Conservation (phyloP, 2,888 invertebrate species). For the Hylaea fasciaria region DNA sequence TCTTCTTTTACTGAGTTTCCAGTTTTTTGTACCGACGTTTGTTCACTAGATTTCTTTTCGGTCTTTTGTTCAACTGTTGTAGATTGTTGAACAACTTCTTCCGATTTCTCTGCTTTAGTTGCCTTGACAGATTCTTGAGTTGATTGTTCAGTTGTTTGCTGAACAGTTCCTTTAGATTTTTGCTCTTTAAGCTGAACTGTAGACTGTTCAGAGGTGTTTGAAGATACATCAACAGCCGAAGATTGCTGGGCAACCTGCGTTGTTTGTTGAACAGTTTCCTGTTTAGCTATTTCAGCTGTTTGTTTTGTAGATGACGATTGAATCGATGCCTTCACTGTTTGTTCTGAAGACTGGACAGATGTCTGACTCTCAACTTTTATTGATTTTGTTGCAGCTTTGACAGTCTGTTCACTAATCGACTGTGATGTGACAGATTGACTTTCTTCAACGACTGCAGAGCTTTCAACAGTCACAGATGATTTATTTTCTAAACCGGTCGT, state of each 20-base stretch:
- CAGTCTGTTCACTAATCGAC: conserved; percentile 58
- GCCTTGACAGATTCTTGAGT: conserved; percentile 13
- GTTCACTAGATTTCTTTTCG: conserved; percentile 41
- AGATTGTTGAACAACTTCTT: conserved; percentile 35
- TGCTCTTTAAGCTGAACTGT: conserved; percentile 35
- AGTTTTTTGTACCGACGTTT: conserved; percentile 43
- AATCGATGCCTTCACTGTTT: conserved; percentile 37
- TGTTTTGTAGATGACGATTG: conserved; percentile 41
- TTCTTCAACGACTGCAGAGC: conserved; percentile 54
- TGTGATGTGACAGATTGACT: conserved; percentile 57
- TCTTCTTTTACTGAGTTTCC: conserved; percentile 46
- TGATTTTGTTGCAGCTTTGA: conserved; percentile 49
- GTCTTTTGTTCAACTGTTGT: conserved; percentile 36
- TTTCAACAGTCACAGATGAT: conserved; percentile 64
- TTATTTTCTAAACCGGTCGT: conserved; percentile 67
- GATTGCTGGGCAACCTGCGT: conserved; percentile 20
- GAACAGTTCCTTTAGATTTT: conserved; percentile 13
- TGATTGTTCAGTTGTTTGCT: conserved; percentile 16
- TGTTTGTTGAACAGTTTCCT: conserved; percentile 31
- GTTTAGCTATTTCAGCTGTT: conserved; percentile 37
- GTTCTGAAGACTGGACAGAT: conserved; percentile 40
- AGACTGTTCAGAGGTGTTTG: conserved; percentile 9
- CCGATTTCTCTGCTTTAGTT: conserved; percentile 21
- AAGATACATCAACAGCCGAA: conserved; percentile 24
- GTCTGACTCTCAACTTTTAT: conserved; percentile 48